Evolutionary conservation across 2,888 invertebrate species (phyloP), one percentile per base, ranked within the genome.

Genomic region (Protonemura montana): DNA sequence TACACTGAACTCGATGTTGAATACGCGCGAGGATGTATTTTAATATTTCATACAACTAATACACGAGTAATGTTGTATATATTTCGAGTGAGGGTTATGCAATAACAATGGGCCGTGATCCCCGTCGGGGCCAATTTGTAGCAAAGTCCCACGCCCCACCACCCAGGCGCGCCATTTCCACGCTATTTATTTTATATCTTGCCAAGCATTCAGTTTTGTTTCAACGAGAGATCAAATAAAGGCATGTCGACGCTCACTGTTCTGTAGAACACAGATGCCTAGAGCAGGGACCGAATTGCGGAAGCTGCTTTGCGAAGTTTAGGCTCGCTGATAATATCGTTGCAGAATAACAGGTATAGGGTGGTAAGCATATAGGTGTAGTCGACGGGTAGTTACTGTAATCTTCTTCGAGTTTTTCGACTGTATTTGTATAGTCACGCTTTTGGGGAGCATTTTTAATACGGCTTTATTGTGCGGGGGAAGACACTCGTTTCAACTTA

Each of bases 61-160:
- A 21, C 21, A 59, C 21, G 21, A 21, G 21, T 13, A 59, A 59
- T 59, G 59, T 59, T 13, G 59, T 59, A 13, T 10, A n/a, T n/a
- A 59, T 59, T 59, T 59, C 21, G 59, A 59, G 59, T 59, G 59
- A 2, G 59, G 59, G 59, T 59, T 59, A 59, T 59, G 59, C 59
- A 59, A 59, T 59, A 13, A 59, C 59, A 59, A 59, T 59, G 59
- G 59, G 13, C 13, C 21, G 27, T 35, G 27, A 81, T 30, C 30
- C 76, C 84, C 84, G 59, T 29, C n/a, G 84, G 84, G 84, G 59
- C 84, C 84, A 84, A 84, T 84, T 84, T 84, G 84, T 27, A 83
- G 82, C 41, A 42, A 0, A 21, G 59, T 10, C 13, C 59, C 59
- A 13, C 1, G 59, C 41, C 6, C 41, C 41, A 59, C 2, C 59